These are phyloP conservation scores for Chrysopilus asiliformis DNA, from an alignment of 2,888 invertebrate species.

Conservation along the genomic window DNA sequence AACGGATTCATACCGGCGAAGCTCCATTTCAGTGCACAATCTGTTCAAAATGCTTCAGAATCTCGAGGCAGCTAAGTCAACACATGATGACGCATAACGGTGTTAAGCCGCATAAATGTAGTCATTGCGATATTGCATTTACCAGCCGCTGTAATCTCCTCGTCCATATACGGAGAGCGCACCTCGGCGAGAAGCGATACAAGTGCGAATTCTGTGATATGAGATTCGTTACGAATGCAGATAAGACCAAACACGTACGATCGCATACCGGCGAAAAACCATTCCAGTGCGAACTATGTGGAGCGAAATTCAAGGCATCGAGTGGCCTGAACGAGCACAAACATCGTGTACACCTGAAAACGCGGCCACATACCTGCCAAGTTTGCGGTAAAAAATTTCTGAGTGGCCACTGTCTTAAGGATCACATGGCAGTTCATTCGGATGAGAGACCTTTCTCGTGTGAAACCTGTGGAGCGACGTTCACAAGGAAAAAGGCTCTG, in stretches of 20 bases:
- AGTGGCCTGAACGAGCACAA: conserved; percentile 72
- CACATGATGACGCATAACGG: conserved; percentile 70
- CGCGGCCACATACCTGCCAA: too few species aligned
- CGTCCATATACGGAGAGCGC: conserved; percentile 65
- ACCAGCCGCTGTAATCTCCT: conserved; percentile 71
- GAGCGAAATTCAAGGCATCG: conserved; percentile 69
- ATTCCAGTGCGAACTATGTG: conserved; percentile 55
- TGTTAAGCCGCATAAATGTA: conserved; percentile 66
- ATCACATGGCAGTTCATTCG: conserved; percentile 4
- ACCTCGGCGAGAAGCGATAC: conserved; percentile 61
- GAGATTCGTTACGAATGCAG: conserved; percentile 50
- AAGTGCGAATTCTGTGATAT: conserved; percentile 58
- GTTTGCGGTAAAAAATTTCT: conserved; percentile 9
- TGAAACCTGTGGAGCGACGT: conserved; percentile 13
- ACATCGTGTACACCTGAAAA: too few species aligned
- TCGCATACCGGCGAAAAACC: conserved; percentile 73
- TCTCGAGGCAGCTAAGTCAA: too few species aligned
- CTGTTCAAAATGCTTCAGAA: too few species aligned
- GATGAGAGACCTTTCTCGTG: conserved; percentile 7
- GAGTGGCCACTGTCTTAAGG: conserved; percentile 3
- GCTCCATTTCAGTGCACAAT: too few species aligned
- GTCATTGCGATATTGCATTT: conserved; percentile 64
- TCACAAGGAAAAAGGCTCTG: conserved; percentile 16
- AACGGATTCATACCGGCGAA: too few species aligned
- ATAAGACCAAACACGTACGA: conserved; percentile 69